Evolutionary conservation across 2,797 vertebrate species (phyloP), one percentile per base, ranked within the genome.

Genomic region (Orientallactaga sibirica): DNA sequence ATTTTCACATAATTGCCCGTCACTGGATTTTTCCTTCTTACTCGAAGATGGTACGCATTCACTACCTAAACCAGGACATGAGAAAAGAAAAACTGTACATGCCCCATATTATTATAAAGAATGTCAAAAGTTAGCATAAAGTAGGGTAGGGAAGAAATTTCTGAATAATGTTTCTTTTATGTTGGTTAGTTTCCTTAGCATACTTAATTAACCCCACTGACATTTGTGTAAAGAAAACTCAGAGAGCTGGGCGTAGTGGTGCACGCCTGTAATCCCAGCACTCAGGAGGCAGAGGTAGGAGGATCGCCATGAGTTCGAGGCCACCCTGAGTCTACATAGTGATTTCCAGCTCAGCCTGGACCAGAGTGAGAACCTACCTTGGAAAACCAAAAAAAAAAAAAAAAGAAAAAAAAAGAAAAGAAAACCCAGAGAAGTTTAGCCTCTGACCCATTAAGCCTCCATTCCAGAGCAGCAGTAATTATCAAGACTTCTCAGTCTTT

Each of bases 1-100:
- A 99, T 99, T 97, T 99, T 99, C 97, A 99, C 99, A 24, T 99
- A 98, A 97, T 99, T 99, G n/a, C 99, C 99, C 0, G 99, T 99
- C 67, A 99, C 99, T 0, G 99, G 99, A 96, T 99, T 99, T 98
- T 99, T 99, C 96, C 99, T 98, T 80, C 99, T 98, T 93, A 99
- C 99, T 73, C 99, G 97, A 93, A 99, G 98, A 87, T 99, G 99
- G 97, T 99, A 99, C 3, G 99, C 99, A 91, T 99, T 99, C 96
- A 99, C 99, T 97, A 99, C 99, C 99, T 99, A 96, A 87, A 97
- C 97, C 0, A 0, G 11, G 58, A 96, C 96, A 97, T 43, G 29
- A 88, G 41, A 91, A 88, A 83, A 96, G 91, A 84, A 1, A 95
- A 86, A 76, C 64, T 76, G 74, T 0, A 95, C 93, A 73, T n/a